These are phyloP conservation scores for Pomacea maculata DNA, from an alignment of 1,140 invertebrate species.

Conservation along the genomic window DNA sequence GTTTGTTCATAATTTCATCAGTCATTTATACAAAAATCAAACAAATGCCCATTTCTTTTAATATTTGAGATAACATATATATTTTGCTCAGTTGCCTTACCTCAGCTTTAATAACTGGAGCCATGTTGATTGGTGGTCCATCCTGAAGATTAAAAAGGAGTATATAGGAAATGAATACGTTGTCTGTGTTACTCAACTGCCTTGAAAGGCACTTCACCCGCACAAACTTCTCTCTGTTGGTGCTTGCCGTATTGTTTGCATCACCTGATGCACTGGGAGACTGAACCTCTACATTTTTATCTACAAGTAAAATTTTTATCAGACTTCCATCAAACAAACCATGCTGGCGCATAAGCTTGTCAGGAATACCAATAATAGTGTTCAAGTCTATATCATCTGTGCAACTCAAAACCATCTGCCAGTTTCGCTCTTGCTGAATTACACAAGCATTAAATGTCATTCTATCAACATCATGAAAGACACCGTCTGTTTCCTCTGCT, in stretches of 20 bases:
- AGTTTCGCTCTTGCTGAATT: slow-evolving; percentile 33
- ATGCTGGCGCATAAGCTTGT: slow-evolving; percentile 44
- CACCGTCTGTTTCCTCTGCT: slow-evolving; percentile 11
- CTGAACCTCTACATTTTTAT: slow-evolving; percentile 7
- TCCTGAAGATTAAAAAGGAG: slow-evolving; percentile 50
- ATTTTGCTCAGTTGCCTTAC: neutral
- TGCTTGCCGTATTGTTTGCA: neutral
- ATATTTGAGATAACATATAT: no score
- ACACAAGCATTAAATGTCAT: slow-evolving; percentile 29
- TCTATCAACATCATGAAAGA: slow-evolving; percentile 4
- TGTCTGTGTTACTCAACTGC: slow-evolving; percentile 31
- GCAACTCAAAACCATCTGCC: slow-evolving; percentile 27
- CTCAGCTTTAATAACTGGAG: slow-evolving; percentile 28
- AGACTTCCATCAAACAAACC: slow-evolving; percentile 50
- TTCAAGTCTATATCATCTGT: slow-evolving; percentile 41
- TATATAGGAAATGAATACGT: slow-evolving; percentile 50
- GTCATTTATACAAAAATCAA: no score
- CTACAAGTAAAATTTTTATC: slow-evolving; percentile 41
- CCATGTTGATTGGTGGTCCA: slow-evolving; percentile 27
- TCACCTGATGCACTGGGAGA: slow-evolving; percentile 8
- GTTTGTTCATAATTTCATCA: no score
- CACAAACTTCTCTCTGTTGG: slow-evolving; percentile 37
- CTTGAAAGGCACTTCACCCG: slow-evolving; percentile 47
- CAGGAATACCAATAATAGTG: slow-evolving; percentile 48
- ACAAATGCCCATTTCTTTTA: no score